Evolutionary conservation across 1,140 invertebrate genomes (phyloP).

Genomic region (Papilio polytes): DNA sequence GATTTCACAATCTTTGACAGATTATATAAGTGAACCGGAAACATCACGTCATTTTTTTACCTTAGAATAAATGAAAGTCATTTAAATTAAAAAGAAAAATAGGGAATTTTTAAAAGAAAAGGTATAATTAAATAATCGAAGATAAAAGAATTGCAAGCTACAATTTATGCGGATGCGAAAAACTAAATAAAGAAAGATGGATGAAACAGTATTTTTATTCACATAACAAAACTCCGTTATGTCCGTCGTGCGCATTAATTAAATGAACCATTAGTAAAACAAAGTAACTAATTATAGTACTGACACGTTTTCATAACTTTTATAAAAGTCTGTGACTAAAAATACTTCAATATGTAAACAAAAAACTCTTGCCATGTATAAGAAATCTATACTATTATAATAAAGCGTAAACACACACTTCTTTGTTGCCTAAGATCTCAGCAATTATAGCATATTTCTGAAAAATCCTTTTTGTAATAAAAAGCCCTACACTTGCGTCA

Average conservation of each 20-base stretch:
- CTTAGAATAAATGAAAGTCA: not conserved
- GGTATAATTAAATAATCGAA: not conserved
- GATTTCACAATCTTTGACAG: not conserved
- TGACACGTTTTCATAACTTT: not conserved
- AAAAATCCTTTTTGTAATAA: no score
- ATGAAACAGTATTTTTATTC: not conserved
- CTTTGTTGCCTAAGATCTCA: no score
- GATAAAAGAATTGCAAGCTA: not conserved
- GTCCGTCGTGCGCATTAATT: not conserved
- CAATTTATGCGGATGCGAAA: not conserved
- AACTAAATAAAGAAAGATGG: not conserved
- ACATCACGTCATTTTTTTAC: not conserved
- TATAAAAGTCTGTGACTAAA: no score
- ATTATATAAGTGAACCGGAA: not conserved
- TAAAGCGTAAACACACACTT: no score
- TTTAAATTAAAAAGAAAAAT: no score
- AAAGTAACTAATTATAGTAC: slow-evolving; percentile 14
- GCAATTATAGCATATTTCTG: no score
- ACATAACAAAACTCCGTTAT: not conserved
- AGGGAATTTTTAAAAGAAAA: not conserved
- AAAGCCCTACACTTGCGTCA: no score
- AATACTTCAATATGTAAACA: no score
- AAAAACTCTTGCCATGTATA: no score
- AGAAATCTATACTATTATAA: no score
- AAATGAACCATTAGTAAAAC: not conserved